These are phyloP conservation scores for Lanius ludovicianus DNA, from an alignment of 2,113 vertebrate genomes.

Conservation along the genomic window DNA sequence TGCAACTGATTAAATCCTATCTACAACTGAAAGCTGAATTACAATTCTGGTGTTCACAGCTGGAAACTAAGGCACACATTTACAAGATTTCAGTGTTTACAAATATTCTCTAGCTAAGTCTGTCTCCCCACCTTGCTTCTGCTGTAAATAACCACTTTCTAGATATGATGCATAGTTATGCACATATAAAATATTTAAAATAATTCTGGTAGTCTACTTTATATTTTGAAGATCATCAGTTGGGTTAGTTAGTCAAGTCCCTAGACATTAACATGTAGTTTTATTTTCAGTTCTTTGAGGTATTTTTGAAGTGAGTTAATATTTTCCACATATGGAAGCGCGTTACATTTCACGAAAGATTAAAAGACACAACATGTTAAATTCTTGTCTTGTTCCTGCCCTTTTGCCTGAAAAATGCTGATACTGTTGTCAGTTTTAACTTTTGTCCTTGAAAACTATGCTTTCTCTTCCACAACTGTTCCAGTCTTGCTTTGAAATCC, in stretches of 20 bases:
- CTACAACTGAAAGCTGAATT: neutral
- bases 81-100: neutral
- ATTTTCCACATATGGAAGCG: neutral
- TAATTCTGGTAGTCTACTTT: neutral
- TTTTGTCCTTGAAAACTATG: slow-evolving; percentile 49
- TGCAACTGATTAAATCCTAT: neutral
- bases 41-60: neutral
- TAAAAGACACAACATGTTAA: neutral
- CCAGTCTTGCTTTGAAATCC: slow-evolving; percentile 65
- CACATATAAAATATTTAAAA: neutral
- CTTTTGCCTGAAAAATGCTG: slow-evolving; percentile 42
- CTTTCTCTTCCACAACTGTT: slow-evolving; percentile 63
- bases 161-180: neutral
- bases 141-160: neutral
- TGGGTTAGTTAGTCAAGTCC: neutral
- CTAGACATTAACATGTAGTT: neutral
- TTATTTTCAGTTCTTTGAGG: neutral
- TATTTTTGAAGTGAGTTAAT: neutral
- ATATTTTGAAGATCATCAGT: neutral
- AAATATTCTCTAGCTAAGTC: neutral
- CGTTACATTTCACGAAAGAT: neutral
- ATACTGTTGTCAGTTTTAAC: neutral
- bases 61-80: neutral
- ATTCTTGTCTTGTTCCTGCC: neutral
- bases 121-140: neutral